Percentiles rank a stretch among this genome's conserved stretches.
Conservation (phyloP, 2,797 vertebrate genomes). For the Micrastur ruficollis region DNA sequence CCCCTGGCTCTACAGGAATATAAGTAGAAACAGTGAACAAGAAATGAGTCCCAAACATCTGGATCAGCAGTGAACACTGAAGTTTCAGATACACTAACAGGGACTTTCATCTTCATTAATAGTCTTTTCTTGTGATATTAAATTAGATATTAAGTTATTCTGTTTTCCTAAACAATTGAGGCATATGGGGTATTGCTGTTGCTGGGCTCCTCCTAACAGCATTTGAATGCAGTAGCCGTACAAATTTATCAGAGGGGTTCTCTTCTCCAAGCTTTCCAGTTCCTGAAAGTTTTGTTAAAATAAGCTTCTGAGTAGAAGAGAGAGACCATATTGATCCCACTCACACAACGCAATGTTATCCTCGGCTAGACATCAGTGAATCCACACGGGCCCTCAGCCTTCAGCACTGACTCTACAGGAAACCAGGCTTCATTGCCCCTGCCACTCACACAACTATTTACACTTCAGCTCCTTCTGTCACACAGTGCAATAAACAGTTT, state of each 20-base stretch:
- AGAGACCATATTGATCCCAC: not conserved
- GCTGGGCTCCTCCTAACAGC: not conserved
- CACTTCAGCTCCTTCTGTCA: conserved; percentile 33
- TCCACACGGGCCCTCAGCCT: not conserved
- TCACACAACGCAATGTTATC: not conserved
- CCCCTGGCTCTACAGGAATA: not conserved
- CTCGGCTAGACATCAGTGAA: not conserved
- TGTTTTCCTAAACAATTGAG: not conserved
- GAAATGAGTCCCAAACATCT: not conserved
- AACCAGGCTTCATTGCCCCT: conserved; percentile 45
- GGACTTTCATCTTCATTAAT: not conserved
- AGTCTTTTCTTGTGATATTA: not conserved
- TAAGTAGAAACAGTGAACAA: not conserved
- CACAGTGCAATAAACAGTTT: conserved; percentile 19
- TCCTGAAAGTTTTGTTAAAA: conserved; percentile 17
- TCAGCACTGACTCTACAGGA: not conserved
- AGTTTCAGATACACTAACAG: not conserved
- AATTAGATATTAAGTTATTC: not conserved
- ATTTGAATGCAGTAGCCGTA: not conserved
- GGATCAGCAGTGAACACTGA: not conserved
- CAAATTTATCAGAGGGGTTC: not conserved
- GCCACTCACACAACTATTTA: conserved; percentile 53
- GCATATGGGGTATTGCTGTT: not conserved
- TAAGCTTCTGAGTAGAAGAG: not conserved
- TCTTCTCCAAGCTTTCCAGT: not conserved